These are phyloP conservation scores for Pristiophorus japonicus DNA, from an alignment of 2,113 vertebrate genomes.

Conservation along the genomic window DNA sequence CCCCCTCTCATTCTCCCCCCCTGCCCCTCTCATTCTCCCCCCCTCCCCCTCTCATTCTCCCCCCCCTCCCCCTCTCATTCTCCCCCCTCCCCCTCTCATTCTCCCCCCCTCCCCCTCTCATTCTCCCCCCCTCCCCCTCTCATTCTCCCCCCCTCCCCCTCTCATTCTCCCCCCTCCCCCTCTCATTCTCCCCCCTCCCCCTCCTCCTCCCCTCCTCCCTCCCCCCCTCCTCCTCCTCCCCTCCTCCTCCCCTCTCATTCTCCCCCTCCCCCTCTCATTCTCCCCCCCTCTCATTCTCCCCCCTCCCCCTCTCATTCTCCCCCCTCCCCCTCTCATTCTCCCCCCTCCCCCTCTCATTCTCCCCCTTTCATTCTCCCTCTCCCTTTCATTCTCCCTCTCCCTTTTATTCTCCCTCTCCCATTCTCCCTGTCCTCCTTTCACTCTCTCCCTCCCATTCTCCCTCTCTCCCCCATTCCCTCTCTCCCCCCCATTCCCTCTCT, in stretches of 20 bases:
- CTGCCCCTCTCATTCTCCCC: too few relatives aligned
- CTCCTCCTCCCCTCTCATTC: fast-evolving
- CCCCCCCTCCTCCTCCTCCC: not conserved
- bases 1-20: too few relatives aligned
- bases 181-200: fast-evolving
- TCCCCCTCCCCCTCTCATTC: too few relatives aligned
- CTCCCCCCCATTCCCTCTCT: too few relatives aligned
- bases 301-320: not conserved
- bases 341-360: not conserved
- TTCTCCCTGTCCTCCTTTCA: too few relatives aligned
- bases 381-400: not conserved
- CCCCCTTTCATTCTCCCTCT: not conserved
- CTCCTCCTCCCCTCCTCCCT: not conserved
- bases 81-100: too few relatives aligned
- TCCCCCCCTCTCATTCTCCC: not conserved
- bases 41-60: too few relatives aligned
- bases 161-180: not conserved
- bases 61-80: not conserved
- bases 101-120: not conserved
- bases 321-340: not conserved
- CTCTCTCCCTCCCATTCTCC: too few relatives aligned
- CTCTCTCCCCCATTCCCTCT: too few relatives aligned
- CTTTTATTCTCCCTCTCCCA: not conserved
- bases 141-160: not conserved
- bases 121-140: not conserved